Evolutionary conservation across 2,113 vertebrate species (phyloP), one percentile per base, ranked within the genome.

Genomic region (Sylvilagus bachmani): DNA sequence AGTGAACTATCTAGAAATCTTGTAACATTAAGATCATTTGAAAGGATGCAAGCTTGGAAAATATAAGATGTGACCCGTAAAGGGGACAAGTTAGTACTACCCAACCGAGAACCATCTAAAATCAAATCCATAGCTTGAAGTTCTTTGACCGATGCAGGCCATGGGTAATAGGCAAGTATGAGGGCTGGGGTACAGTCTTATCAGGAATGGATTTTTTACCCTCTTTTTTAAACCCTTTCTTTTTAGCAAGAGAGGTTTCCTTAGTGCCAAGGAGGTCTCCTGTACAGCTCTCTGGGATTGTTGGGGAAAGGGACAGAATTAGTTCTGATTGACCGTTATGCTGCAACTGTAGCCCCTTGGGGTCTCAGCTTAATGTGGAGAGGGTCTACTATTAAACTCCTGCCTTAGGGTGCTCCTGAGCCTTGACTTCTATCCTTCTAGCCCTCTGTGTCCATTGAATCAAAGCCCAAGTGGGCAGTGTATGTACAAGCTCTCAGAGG

Each of bases 181-280:
- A 87, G 55, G 38, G 10, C 27, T 79, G 7, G 75, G 83, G 36
- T 86, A 27, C 73, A 36, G 36, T 90, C 67, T 84, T 74, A 67
- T 77, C 33, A 88, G 78, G 66, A 33, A 80, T 62, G 36, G 77
- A 67, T 71, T 13, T 78, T 90, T 62, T 62, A 83, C 14, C n/a
- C 31, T 44, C 44, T 44, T 44, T 44, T 44, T 44, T 44, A 44
- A 44, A 44, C 44, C 44, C 44, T 44, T 94, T 66, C 25, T 78
- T 86, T 93, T 86, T 80, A 90, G 78, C n/a, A 87, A 92, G 33
- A 64, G 21, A 84, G 19, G 51, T 89, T 80, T 61, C 38, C 51
- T 89, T 89, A 33, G 17, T 53, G 64, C 58, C 44, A 77, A 90
- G 36, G 24, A 22, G 61, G 61, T 10, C 31, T 53, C 80, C 62